A percentile compares a stretch with the other conserved stretches of the same genome.
phyloP scores from a whole-genome alignment of 1,140 invertebrate species.

The Aphidius gifuensis region DNA sequence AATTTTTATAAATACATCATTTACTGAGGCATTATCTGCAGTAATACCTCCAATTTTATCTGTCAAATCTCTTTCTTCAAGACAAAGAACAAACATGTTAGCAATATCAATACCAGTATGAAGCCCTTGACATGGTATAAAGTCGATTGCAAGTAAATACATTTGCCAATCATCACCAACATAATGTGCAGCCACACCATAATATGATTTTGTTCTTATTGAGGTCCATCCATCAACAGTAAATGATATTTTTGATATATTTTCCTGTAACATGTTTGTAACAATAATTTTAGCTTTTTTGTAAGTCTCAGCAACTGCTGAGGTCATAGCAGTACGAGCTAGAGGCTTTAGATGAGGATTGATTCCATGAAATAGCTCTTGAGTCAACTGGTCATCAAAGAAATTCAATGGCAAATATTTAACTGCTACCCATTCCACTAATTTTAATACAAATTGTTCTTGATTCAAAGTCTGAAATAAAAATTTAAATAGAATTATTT shows the following conservation, averaged over 20 bases:
- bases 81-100: slow-evolving; percentile 10
- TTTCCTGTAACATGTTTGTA: slow-evolving; percentile 16
- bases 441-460: neutral
- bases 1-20: slow-evolving; percentile 28
- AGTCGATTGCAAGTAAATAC: slow-evolving; percentile 20
- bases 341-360: neutral
- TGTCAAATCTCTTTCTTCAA: slow-evolving; percentile 1
- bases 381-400: slow-evolving; percentile 18
- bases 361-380: neutral
- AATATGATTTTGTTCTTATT: slow-evolving; percentile 14
- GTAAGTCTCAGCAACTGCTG: slow-evolving; percentile 3
- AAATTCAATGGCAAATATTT: slow-evolving; percentile 19
- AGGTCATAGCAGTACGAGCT: neutral
- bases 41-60: slow-evolving; percentile 36
- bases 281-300: slow-evolving; percentile 6
- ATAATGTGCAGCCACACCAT: slow-evolving; percentile 20
- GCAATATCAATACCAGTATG: slow-evolving; percentile 20
- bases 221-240: slow-evolving; percentile 23
- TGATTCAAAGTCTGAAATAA: neutral
- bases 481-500: neutral
- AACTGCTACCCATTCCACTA: slow-evolving; percentile 15
- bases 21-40: slow-evolving; percentile 31
- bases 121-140: slow-evolving; percentile 14
- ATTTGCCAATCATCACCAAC: slow-evolving; percentile 18
- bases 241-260: slow-evolving; percentile 20